Base-by-base conservation (phyloP, 2,113 vertebrate genomes). In the Loxodonta africana region DNA sequence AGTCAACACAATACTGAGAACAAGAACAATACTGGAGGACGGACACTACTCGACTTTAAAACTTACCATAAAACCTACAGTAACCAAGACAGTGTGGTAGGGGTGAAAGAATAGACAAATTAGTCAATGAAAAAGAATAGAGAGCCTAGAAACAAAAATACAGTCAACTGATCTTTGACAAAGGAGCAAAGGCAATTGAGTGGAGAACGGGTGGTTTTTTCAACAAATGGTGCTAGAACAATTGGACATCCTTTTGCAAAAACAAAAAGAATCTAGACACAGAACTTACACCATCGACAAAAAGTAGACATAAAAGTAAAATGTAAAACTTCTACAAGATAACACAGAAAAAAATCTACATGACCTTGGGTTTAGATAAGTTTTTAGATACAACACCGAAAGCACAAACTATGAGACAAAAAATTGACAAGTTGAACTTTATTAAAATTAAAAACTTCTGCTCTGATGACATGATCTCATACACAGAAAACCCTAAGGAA, bases 371-470 rank as follows among this genome's bases (percentile, higher is more conserved):
- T 57, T 57, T 57, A 14, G 53, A 12, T 57, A 57, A 14, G 15
- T 57, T 57, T 48, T 57, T 12, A 57, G 53, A 57, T 57, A 57
- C 53, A 57, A 57, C 15, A 57, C 8, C 53, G 15, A 57, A 57
- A 57, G 53, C 30, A 82, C 6, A 1, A 74, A 74, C 12, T 30
- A 73, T 83, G 41, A 63, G 37, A 37, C 30, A 80, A 85, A 90
- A 63, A 71, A 51, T 48, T 2, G 85, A 3, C 33, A 93, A 44
- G 20, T 23, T 78, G 5, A 28, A 41, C 33, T 65, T 92, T 25
- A 80, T 62, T 33, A 71, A 69, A 71, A 69, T 83, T 88, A 30
- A 83, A 89, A 88, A 89, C 53, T 87, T 46, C 28, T 83, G 41
- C 18, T 51, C 48, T 48, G 37, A 37, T 37, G 37, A 37, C 37